These are phyloP conservation scores for Furnarius figulus DNA, from an alignment of 2,113 vertebrate species.

Conservation along the genomic window DNA sequence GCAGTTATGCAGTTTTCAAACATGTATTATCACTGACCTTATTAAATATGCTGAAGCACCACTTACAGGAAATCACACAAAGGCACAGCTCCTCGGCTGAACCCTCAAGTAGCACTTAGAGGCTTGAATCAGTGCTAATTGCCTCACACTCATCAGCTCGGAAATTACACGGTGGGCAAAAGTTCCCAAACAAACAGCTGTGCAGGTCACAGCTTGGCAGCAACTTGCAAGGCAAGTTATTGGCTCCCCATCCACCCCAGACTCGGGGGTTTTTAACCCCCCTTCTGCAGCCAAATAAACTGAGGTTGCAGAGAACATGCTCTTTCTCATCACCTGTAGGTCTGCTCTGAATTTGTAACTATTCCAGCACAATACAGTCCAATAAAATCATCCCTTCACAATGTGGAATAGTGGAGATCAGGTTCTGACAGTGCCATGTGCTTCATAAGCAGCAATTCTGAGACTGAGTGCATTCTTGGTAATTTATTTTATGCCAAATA, in stretches of 20 bases:
- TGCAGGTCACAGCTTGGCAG: conserved; percentile 30
- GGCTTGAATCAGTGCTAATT: conserved; percentile 67
- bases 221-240: neutral
- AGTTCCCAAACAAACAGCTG: conserved; percentile 54
- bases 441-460: neutral
- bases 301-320: neutral
- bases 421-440: neutral
- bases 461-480: neutral
- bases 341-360: neutral
- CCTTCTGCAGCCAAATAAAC: neutral
- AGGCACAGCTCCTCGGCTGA: conserved; percentile 38
- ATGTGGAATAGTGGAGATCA: neutral
- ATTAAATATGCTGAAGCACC: conserved; percentile 72
- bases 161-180: conserved; percentile 41
- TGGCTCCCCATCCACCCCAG: neutral
- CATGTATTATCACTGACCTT: conserved; percentile 73
- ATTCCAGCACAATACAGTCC: neutral
- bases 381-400: neutral
- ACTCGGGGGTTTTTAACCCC: neutral
- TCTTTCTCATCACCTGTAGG: neutral
- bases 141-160: conserved; percentile 48
- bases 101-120: conserved; percentile 50
- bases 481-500: neutral
- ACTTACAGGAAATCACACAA: conserved; percentile 57
- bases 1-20: conserved; percentile 77